Base-by-base conservation (phyloP, 37 sponge, comb jelly and placozoan genomes). In the Ephydatia muelleri region DNA sequence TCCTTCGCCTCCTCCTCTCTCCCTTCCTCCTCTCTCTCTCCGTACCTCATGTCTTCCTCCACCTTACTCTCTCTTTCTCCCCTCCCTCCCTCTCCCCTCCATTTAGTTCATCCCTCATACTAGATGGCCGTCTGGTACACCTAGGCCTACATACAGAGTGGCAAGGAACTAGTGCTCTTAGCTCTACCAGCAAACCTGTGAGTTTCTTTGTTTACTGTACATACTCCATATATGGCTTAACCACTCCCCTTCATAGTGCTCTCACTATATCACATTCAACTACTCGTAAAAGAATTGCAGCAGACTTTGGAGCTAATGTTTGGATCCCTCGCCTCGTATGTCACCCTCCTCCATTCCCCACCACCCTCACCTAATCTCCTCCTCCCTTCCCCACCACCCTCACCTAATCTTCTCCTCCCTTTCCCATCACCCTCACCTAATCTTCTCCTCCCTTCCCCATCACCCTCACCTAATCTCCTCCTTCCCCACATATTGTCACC, bases 131-230 rank as follows among this genome's bases (percentile, higher is more conserved):
- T 3, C 27, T 83, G 37, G n/a, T 91, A 34, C 75, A 86, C 65
- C 49, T 86, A 19, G 79, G 79, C 38, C n/a, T 76, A 68, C 71
- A 67, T 72, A 2, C 80, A 87, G 77, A 72, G 68, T 79, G 87
- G 70, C 27, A 86, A 91, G 75, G 91, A 91, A 38, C 6, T 91
- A 48, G 77, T 91, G 27, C 35, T 91, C 26, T 38, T 91, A 19
- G 91, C 91, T n/a, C 71, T 87, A 0, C 84, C 91, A 49, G 87
- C 80, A 43, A 8, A 43, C 68, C 22, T 79, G 90, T 87, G 4
- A 78, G 78, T 28, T 9, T 16, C 28, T 43, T 43, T 43, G 47
- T 43, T 4, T 43, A 8, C 8, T 11, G 47, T 43, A 43, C 8
- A 11, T 11, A 43, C 8, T 43, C 47, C 8, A 43, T 4, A 4